Evolutionary conservation across 1,140 invertebrate species (phyloP), one percentile per base, ranked within the genome.

Genomic region (Micrasema longulum): DNA sequence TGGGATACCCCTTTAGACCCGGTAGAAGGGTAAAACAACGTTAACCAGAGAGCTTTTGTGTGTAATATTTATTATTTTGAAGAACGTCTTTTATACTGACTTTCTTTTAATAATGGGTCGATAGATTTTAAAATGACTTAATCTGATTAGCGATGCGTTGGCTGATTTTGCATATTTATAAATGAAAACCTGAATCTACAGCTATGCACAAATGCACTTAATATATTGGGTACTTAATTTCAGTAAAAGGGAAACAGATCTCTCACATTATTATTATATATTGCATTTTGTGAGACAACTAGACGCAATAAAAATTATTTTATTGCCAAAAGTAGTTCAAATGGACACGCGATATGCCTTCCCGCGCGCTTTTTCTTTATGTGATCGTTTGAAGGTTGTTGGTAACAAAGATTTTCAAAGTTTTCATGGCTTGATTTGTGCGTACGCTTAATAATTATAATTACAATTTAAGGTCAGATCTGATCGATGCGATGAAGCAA

Each of bases 111-210:
- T n/a, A n/a, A n/a, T n/a, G n/a, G n/a, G n/a, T n/a, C n/a, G n/a
- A n/a, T n/a, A n/a, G n/a, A n/a, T n/a, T n/a, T n/a, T n/a, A n/a
- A n/a, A n/a, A n/a, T n/a, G n/a, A n/a, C n/a, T n/a, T n/a, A 9
- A 47, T 1, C 16, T 47, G 12, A n/a, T n/a, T 47, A 10, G 52
- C 52, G 52, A 55, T 55, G 52, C 52, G 23, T 55, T 55, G 23
- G 52, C 52, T 55, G 50, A 55, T 31, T 26, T 14, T 31, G 26
- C 3, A 31, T 31, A 31, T 31, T 4, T 55, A 35, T 55, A 55
- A 53, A 53, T 53, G 26, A 11, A 53, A 18, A 53, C n/a, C n/a
- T n/a, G n/a, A n/a, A 31, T 55, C 14, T 55, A 35, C 52, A 55
- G 26, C 7, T 31, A 31, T 55, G 22, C 50, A 53, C 50, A 53